A percentile compares a stretch with the other conserved stretches of the same genome.
These are phyloP conservation scores for Characodon lateralis DNA, from an alignment of 2,797 vertebrate genomes.

Conservation along the genomic window DNA sequence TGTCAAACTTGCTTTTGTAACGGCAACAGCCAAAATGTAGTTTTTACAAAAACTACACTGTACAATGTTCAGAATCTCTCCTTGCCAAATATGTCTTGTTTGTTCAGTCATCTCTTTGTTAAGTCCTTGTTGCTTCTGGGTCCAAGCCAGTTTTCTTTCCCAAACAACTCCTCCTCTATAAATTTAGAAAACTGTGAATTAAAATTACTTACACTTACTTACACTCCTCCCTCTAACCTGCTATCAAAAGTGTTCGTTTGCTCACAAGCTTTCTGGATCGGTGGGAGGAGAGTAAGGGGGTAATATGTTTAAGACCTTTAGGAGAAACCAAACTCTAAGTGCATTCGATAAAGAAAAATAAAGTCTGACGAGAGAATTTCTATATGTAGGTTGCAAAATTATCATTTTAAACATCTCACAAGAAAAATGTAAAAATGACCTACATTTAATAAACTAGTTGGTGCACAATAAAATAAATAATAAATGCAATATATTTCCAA, in stretches of 20 bases:
- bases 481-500: too few relatives aligned
- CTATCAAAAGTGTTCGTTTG: background rate
- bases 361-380: too few relatives aligned
- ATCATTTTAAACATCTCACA: background rate
- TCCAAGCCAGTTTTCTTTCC: background rate
- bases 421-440: background rate
- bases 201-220: too few relatives aligned
- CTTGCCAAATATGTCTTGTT: background rate
- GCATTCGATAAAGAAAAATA: too few relatives aligned
- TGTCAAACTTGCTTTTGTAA: background rate
- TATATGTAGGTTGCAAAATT: background rate
- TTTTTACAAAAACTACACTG: background rate
- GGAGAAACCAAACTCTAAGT: background rate
- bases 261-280: background rate
- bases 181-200: too few relatives aligned
- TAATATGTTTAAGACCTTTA: background rate
- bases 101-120: background rate
- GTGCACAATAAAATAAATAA: background rate
- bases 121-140: background rate
- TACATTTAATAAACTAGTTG: background rate
- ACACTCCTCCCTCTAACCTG: too few relatives aligned
- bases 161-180: background rate
- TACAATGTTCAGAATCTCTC: background rate
- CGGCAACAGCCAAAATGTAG: background rate
- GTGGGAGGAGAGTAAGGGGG: background rate